phyloP scores from a whole-genome alignment of 2,113 vertebrate genomes.

The Columba livia region DNA sequence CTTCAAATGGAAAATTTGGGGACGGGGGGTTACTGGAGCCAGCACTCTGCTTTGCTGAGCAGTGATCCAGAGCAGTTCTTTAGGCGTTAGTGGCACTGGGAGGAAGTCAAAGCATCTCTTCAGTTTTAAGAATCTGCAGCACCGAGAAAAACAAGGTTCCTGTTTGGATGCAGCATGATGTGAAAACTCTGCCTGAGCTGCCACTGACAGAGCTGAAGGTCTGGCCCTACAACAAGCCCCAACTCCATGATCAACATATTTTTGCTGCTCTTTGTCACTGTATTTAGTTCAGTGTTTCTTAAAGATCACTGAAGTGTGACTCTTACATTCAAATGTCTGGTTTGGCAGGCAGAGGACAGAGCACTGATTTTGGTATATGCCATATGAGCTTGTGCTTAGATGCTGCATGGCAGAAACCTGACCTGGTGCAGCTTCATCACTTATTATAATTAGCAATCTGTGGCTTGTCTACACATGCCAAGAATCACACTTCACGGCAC shows the following conservation, averaged over 20 bases:
- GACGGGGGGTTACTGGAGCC: background rate
- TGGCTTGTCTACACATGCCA: background rate
- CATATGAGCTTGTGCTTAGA: background rate
- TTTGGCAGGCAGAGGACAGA: background rate
- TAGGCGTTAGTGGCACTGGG: accelerated
- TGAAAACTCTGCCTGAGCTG: background rate
- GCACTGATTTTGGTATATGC: background rate
- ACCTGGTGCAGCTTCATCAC: constrained; percentile 10
- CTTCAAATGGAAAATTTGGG: background rate
- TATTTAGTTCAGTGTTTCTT: background rate
- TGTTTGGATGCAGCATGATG: background rate
- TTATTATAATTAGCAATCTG: constrained; percentile 48
- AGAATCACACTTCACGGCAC: constrained; percentile 11
- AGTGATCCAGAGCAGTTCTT: background rate
- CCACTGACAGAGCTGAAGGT: background rate
- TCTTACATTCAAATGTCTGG: background rate
- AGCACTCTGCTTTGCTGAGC: background rate
- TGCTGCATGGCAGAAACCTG: background rate
- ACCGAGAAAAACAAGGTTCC: background rate
- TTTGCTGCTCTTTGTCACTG: background rate
- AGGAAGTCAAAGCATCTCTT: background rate
- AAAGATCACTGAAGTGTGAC: background rate
- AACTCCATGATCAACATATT: background rate
- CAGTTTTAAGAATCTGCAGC: background rate
- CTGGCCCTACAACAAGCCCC: background rate